phyloP scores from a whole-genome alignment of 2,113 vertebrate species.

The Vidua chalybeata region DNA sequence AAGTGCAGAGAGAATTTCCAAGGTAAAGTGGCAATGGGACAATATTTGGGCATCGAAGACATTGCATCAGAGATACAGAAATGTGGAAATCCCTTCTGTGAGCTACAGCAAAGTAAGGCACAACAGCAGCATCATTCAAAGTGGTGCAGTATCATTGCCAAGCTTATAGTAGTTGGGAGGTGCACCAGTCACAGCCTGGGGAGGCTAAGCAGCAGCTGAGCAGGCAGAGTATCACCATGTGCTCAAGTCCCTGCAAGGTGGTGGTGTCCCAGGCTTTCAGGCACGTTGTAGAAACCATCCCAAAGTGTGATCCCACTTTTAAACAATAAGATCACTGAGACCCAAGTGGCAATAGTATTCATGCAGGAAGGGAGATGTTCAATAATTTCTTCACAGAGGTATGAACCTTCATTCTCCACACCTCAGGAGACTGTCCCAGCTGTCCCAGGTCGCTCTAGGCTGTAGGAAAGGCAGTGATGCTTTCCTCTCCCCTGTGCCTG shows the following conservation, averaged over 20 bases:
- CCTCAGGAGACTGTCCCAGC: not conserved
- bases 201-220: accelerated
- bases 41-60: not conserved
- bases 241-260: not conserved
- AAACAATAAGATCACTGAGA: not conserved
- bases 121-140: not conserved
- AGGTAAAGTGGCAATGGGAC: no score
- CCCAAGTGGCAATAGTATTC: not conserved
- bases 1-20: not conserved
- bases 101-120: not conserved
- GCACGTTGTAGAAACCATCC: not conserved
- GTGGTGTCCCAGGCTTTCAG: not conserved
- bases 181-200: not conserved
- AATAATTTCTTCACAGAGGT: not conserved
- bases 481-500: not conserved
- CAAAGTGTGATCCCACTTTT: not conserved
- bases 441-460: no score
- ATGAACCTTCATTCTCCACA: not conserved
- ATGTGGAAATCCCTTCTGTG: not conserved
- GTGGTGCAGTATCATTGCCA: not conserved
- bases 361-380: not conserved
- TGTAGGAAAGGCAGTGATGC: not conserved
- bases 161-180: not conserved
- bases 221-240: not conserved
- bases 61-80: not conserved